Evolutionary conservation across 2,888 invertebrate genomes (phyloP).

Genomic region (Drosophila fungiperda): DNA sequence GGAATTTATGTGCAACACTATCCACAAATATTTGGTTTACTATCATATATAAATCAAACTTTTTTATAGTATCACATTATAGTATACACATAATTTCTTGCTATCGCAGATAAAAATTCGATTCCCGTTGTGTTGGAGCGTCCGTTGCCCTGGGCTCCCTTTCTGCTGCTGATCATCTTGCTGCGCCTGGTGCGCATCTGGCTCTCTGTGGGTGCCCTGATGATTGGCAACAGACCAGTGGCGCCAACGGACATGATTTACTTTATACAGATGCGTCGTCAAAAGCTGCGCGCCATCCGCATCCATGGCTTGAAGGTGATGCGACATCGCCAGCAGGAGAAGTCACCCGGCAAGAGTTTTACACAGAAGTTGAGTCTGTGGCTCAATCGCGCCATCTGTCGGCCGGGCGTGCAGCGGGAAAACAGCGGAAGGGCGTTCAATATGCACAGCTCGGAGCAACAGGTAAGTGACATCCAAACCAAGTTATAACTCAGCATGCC

Average conservation of each 20-base stretch:
- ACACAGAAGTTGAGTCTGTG: slow-evolving; percentile 62
- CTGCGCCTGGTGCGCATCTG: slow-evolving; percentile 78
- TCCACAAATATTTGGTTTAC: background rate
- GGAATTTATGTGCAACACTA: too few relatives aligned
- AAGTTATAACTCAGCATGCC: background rate
- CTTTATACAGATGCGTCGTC: slow-evolving; percentile 82
- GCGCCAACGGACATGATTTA: slow-evolving; percentile 76
- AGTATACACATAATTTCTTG: background rate
- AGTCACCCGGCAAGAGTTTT: slow-evolving; percentile 38
- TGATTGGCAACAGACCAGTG: slow-evolving; percentile 81
- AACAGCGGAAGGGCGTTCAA: slow-evolving; percentile 36
- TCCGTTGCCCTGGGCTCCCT: slow-evolving; percentile 83
- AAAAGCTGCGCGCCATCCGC: slow-evolving; percentile 80
- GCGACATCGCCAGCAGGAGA: slow-evolving; percentile 60
- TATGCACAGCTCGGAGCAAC: slow-evolving; percentile 17
- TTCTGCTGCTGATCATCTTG: slow-evolving; percentile 78
- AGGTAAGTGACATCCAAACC: slow-evolving; percentile 35
- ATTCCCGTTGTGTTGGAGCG: slow-evolving; percentile 62
- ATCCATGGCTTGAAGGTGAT: slow-evolving; percentile 75
- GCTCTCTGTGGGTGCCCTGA: slow-evolving; percentile 73
- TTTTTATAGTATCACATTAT: background rate
- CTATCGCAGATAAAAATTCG: slow-evolving; percentile 42
- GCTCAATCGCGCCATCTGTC: slow-evolving; percentile 75
- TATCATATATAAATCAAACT: background rate
- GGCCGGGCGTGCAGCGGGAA: slow-evolving; percentile 67